A percentile compares a stretch with the other conserved stretches of the same genome.
Conservation (phyloP, 2,888 invertebrate species). For the Acheta domesticus region DNA sequence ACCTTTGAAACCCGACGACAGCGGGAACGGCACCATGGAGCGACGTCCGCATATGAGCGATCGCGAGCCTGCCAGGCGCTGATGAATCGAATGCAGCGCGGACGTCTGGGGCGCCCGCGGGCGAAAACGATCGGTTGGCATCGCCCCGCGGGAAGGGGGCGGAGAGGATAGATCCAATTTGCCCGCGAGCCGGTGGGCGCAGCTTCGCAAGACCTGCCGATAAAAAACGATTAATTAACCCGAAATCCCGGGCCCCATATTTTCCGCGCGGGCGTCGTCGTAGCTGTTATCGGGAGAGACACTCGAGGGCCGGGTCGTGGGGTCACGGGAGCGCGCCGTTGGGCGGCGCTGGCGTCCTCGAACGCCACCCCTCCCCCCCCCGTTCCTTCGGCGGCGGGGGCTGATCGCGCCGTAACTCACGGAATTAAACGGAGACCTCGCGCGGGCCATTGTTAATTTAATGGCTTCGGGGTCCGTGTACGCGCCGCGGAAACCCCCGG, state of each 20-base stretch:
- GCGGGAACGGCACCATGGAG: too few species aligned
- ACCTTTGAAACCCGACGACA: too few species aligned
- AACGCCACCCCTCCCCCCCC: too few species aligned
- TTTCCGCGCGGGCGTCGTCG: neutral
- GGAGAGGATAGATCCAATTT: neutral
- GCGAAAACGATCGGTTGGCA: too few species aligned
- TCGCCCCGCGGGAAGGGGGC: neutral
- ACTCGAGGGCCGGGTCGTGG: neutral
- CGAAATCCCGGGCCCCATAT: neutral
- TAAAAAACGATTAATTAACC: slow-evolving; percentile 18
- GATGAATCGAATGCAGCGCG: too few species aligned
- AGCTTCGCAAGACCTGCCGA: neutral
- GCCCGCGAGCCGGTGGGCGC: neutral
- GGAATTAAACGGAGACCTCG: neutral
- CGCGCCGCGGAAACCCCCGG: too few species aligned
- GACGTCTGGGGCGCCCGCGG: too few species aligned
- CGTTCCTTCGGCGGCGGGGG: neutral
- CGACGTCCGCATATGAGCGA: too few species aligned
- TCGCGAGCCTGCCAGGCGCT: too few species aligned
- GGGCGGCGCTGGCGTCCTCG: too few species aligned
- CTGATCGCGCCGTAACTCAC: neutral
- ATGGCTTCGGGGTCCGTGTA: neutral
- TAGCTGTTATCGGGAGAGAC: neutral
- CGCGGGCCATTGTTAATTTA: neutral
- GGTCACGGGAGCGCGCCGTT: too few species aligned